Base-by-base conservation (phyloP, 1,140 invertebrate genomes). In the Leptinotarsa defecta region DNA sequence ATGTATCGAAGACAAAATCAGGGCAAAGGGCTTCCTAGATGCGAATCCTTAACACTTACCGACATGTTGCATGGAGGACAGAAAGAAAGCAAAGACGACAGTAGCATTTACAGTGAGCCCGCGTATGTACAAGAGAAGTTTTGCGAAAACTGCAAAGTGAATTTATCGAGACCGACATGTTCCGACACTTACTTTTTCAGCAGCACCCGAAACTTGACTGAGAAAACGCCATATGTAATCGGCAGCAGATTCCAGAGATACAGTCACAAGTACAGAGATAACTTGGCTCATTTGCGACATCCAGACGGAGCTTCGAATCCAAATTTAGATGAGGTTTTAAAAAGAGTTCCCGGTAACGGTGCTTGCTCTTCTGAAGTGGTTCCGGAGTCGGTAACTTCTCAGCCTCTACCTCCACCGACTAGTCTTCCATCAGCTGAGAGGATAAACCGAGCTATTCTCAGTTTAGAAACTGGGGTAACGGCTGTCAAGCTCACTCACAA, bases 261-360 rank as follows among this genome's bases (percentile, higher is more conserved):
- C 78, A 86, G 87, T 61, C 85, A 85, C 22, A 87, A 87, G 72
- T 76, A 86, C 13, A 78, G 78, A 72, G 87, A 87, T 13, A 91
- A 92, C 79, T 92, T 95, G 84, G 92, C 94, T 4, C 91, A 91
- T 74, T 85, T 95, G 15, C 88, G 93, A 80, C 94, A 96, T 87
- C 95, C 95, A 2, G 95, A 97, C 82, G 95, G 95, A 57, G 94
- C 95, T 34, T 97, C 95, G 4, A 95, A 96, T 89, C 94, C 95
- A 13, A 95, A 95, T 88, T 88, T 96, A 79, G 90, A 90, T 61
- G 93, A 92, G 87, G 86, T 86, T 74, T 89, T 89, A 83, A 88
- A 91, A 80, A 65, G 61, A 22, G 86, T 48, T 34, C 92, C 92
- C 0, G 90, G 92, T 5, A 94, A 92, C 78, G 92, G 92, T 1